Conservation (phyloP, 1,140 invertebrate species). For the Pollicipes pollicipes region DNA sequence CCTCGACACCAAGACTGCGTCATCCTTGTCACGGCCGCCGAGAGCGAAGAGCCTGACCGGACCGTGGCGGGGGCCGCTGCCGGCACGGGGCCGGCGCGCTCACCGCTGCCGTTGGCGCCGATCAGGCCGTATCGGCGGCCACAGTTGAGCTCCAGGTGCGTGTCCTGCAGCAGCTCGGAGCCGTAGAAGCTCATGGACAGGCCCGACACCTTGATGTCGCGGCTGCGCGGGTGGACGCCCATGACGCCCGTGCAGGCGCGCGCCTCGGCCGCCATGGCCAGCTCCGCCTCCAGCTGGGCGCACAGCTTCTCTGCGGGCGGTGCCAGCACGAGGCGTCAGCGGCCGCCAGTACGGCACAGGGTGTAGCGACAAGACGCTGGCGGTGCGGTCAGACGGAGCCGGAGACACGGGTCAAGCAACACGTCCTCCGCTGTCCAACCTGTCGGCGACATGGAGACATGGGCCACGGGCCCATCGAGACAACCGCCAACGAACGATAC, state of each 20-base stretch:
- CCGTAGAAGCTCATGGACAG: slow-evolving; percentile 98
- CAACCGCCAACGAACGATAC: no score
- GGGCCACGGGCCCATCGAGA: no score
- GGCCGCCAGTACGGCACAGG: no score
- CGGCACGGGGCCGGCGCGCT: slow-evolving; percentile 18
- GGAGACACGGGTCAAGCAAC: slow-evolving; percentile 3
- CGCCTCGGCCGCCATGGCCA: slow-evolving; percentile 77
- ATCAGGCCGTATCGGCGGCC: slow-evolving; percentile 90
- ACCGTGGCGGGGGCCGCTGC: no score
- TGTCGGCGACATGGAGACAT: no score
- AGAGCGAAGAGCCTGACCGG: no score
- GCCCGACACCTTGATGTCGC: slow-evolving; percentile 93
- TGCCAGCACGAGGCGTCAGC: no score
- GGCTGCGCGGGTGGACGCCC: slow-evolving; percentile 79
- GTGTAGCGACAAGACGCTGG: slow-evolving; percentile 6
- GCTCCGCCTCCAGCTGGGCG: slow-evolving; percentile 70
- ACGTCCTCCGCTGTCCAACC: no score
- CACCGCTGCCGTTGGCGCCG: slow-evolving; percentile 88
- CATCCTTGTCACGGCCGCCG: no score
- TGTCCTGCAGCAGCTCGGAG: slow-evolving; percentile 84
- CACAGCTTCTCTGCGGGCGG: slow-evolving; percentile 53
- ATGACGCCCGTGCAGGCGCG: slow-evolving; percentile 85
- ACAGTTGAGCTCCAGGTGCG: slow-evolving; percentile 89
- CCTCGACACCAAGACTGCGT: no score
- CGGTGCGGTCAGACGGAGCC: slow-evolving; percentile 6